Evolutionary conservation across 2,888 invertebrate genomes (phyloP), one percentile per base, ranked within the genome.

Genomic region (Zonitis immaculata): DNA sequence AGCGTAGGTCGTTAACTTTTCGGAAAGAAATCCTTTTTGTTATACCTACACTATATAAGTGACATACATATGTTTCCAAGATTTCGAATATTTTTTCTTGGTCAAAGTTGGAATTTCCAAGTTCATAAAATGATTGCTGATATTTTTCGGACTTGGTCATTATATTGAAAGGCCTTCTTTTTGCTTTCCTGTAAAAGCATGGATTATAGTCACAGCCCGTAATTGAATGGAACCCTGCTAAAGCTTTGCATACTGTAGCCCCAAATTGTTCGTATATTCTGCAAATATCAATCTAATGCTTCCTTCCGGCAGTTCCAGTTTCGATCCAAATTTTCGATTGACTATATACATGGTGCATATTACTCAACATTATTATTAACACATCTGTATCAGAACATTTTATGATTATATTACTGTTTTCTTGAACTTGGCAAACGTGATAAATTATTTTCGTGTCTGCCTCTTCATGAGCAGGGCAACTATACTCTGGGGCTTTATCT

Each of bases 151-250:
- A 57, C 51, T 58, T 47, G 27, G 49, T 44, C 16, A 60, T 44
- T 43, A 61, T 16, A 52, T 55, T 56, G 35, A 56, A 63, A 46
- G 62, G 62, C 9, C 44, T 44, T 14, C 48, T 32, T 52, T 61
- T 63, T 1, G 62, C 64, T 58, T 57, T 58, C 18, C 54, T 7
- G 35, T 57, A 63, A 52, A 60, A 61, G 16, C 62, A 56, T 28
- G 60, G 58, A 11, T 54, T 65, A 46, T 58, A 66, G 51, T 67
- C 65, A 44, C 68, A 68, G 18, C 67, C 68, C 7, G 66, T 68
- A 12, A 63, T 27, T 9, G 70, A 69, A 46, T 71, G 69, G 39
- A 68, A 65, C 27, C 54, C 58, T 27, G 69, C 66, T 52, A 70
- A 42, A 39, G 62, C 60, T 54, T 54, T 48, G 18, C 46, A 66